Base-by-base conservation (phyloP, 2,888 invertebrate genomes). In the Stegophylla sp. region DNA sequence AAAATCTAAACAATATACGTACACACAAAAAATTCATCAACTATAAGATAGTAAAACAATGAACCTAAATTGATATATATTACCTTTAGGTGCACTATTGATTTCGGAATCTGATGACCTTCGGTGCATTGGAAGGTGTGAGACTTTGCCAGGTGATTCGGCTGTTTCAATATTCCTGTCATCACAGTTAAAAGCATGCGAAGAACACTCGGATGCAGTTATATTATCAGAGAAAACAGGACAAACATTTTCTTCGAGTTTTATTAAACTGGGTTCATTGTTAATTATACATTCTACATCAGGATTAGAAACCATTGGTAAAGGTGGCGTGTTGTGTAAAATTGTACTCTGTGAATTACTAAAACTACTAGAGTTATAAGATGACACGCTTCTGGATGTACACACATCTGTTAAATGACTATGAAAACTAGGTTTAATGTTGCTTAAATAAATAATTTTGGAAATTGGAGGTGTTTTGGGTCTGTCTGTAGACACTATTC, bases 41-140 rank as follows among this genome's bases (percentile, higher is more conserved):
- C 13, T 28, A 74, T 74, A n/a, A 12, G n/a, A 48, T 26, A 74
- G 15, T 28, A 48, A 45, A 74, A 28, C 63, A 63, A 34, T 48
- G 20, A 63, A 63, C 74, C 74, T 63, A 28, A n/a, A 34, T 34
- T 34, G 23, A 74, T 63, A 48, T 74, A 48, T 41, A 76, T 87
- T 88, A 96, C 97, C 96, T 93, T 95, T 96, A 5, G 96, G 95
- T 15, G 96, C 95, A 71, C 95, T 91, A 88, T 94, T 96, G 84
- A 96, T 89, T 88, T 97, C 97, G 0, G 97, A 96, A 87, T 97
- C 97, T 3, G 96, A 96, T 4, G 96, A 96, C 84, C 96, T 89
- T 75, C 96, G 89, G 85, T 93, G 92, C 83, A 93, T 87, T 87
- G 89, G 89, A 79, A 79, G 34, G 69, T 79, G 71, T 86, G 48